These are phyloP conservation scores for Pelodiscus sinensis DNA, from an alignment of 2,113 vertebrate species.

Conservation along the genomic window DNA sequence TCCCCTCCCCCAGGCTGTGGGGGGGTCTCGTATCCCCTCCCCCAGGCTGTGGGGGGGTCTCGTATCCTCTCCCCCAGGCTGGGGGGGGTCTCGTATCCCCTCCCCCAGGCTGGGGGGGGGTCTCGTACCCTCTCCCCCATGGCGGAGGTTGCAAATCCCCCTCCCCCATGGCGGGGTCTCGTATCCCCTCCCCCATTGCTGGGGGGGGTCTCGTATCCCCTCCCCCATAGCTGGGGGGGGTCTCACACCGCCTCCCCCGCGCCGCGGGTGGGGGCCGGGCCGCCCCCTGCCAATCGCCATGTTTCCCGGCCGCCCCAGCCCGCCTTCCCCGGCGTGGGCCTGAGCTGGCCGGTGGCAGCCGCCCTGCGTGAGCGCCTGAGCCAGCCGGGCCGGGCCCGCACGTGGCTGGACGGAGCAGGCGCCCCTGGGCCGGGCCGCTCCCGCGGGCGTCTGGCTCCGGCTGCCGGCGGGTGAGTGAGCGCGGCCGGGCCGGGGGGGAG, in stretches of 20 bases:
- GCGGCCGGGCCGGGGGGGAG: not conserved
- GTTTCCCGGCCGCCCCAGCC: not conserved
- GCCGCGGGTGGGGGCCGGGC: conserved; percentile 27
- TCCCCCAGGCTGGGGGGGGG: fast-evolving
- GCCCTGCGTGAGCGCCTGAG: not conserved
- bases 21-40: not conserved
- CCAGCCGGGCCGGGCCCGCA: not conserved
- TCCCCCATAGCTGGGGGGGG: too few species aligned
- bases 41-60: fast-evolving
- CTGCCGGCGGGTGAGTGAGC: not conserved
- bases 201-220: not conserved
- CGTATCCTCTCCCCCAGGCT: not conserved
- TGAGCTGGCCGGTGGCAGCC: not conserved
- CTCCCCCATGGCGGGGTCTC: too few species aligned
- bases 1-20: not conserved
- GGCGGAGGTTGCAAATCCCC: not conserved
- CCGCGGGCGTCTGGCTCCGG: not conserved
- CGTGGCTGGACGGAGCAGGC: not conserved
- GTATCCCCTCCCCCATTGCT: fast-evolving
- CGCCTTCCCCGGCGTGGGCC: not conserved
- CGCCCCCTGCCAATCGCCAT: not conserved
- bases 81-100: not conserved
- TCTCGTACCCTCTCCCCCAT: not conserved
- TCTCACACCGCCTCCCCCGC: not conserved
- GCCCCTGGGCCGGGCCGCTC: not conserved